phyloP scores from a whole-genome alignment of 2,797 vertebrate species.

The Enteromius mattozi region DNA sequence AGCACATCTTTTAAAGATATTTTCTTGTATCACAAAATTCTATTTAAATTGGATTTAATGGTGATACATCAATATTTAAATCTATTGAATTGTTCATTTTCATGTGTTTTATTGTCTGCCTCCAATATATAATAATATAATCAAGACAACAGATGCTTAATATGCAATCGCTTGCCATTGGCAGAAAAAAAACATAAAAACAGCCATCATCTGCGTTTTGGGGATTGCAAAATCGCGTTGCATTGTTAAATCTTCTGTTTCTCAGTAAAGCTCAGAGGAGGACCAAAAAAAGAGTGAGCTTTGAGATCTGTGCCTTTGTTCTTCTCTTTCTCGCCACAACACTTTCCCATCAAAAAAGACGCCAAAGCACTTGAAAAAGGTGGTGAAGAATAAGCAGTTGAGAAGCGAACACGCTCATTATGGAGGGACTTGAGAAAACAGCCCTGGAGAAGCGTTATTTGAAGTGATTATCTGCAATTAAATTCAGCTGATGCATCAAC shows the following conservation, averaged over 20 bases:
- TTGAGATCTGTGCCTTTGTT: conserved; percentile 39
- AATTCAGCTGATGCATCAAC: conserved; percentile 45
- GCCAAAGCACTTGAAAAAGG: conserved; percentile 40
- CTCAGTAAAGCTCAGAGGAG: conserved; percentile 19
- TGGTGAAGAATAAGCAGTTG: conserved; percentile 32
- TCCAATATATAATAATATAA: not conserved
- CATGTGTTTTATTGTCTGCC: not conserved
- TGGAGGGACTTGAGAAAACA: conserved; percentile 40
- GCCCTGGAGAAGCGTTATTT: conserved; percentile 50
- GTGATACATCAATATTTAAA: conserved; percentile 24
- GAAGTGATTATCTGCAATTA: conserved; percentile 51
- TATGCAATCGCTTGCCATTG: conserved; percentile 1
- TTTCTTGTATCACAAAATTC: not conserved
- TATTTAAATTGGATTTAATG: not conserved
- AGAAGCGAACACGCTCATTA: conserved; percentile 46
- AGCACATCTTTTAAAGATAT: not conserved
- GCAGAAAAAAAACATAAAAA: not conserved
- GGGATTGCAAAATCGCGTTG: conserved; percentile 20
- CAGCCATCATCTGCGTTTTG: conserved; percentile 27
- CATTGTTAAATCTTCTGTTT: conserved; percentile 32
- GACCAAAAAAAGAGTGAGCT: conserved; percentile 19
- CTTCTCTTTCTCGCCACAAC: conserved; percentile 38
- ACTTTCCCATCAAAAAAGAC: conserved; percentile 24
- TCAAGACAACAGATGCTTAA: conserved; percentile 24
- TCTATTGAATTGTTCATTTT: conserved; percentile 6